Base-by-base conservation (phyloP, 2,888 invertebrate species). In the Morpho deidamia region DNA sequence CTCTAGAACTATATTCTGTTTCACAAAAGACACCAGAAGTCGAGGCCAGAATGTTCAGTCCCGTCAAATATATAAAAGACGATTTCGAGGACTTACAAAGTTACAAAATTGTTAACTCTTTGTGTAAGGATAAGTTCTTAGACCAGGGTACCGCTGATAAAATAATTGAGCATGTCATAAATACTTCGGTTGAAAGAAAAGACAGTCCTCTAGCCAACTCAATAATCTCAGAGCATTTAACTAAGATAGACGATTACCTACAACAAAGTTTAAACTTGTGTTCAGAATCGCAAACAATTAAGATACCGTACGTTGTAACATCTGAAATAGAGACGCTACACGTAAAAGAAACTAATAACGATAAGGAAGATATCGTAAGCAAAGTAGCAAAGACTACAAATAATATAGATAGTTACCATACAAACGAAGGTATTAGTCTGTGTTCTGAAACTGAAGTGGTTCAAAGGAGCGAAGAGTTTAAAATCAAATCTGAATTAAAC, bases 51-150 rank as follows among this genome's bases (percentile, higher is more conserved):
- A 62, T 65, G 11, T 69, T 65, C 50, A 72, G 71, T 46, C 78
- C 83, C 32, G 63, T 83, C 33, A 74, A 77, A 59, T 80, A 87
- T 55, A 68, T 73, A 41, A 75, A 76, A 57, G 64, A 72, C 47
- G 59, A 51, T 42, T 44, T 58, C 11, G 51, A 51, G 23, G 48
- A 87, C 67, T 75, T 89, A 57, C 78, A 82, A 51, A 89, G 89
- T 64, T 89, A 89, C 64, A 88, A 85, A 73, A 85, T 89, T 52
- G 88, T 89, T n/a, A 87, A 76, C 63, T 81, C 82, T 7, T 53
- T 89, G 23, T 77, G 74, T 56, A 85, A 82, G 64, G 83, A 81
- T 59, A 77, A 78, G 51, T 60, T 50, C 43, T 43, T 44, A 23
- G 37, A 37, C 32, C 37, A 23, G 12, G 32, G 11, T 43, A 32